A percentile compares a stretch with the other conserved stretches of the same genome.
Conservation (phyloP, 2,113 vertebrate genomes). For the Myotis lucifugus region DNA sequence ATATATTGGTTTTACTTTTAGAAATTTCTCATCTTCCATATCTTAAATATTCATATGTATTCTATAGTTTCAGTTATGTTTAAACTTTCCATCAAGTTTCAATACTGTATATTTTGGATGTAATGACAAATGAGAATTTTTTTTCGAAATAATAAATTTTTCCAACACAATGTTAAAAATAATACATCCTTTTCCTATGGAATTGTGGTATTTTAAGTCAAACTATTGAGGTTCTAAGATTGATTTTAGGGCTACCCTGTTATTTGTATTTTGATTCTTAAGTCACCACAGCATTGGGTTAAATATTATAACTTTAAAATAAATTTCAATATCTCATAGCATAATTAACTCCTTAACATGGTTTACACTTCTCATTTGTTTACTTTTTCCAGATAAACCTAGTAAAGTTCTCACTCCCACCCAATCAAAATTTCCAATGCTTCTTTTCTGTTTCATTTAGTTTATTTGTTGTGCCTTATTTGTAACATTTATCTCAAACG, state of each 20-base stretch:
- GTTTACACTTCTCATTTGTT: not conserved
- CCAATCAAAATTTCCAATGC: not conserved
- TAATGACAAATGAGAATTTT: not conserved
- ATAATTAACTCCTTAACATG: constrained; percentile 17
- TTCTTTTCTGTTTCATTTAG: constrained; percentile 18
- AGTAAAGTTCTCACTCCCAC: not conserved
- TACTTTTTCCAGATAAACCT: constrained; percentile 28
- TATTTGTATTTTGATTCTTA: not conserved
- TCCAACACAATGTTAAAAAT: not conserved
- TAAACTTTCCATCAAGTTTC: not conserved
- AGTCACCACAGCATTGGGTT: not conserved
- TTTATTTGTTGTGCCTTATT: not conserved
- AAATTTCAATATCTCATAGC: not conserved
- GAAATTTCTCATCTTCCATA: not conserved
- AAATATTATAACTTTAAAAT: constrained; percentile 20
- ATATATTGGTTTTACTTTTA: not conserved
- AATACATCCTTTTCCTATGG: not conserved
- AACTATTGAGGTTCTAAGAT: not conserved
- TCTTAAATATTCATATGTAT: not conserved
- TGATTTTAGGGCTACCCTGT: not conserved
- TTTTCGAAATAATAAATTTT: not conserved
- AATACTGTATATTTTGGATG: not conserved
- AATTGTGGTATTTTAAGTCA: not conserved
- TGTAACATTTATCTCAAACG: constrained; percentile 11
- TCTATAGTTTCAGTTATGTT: not conserved